Conservation (phyloP, 2,113 vertebrate species). For the Istiophorus platypterus region DNA sequence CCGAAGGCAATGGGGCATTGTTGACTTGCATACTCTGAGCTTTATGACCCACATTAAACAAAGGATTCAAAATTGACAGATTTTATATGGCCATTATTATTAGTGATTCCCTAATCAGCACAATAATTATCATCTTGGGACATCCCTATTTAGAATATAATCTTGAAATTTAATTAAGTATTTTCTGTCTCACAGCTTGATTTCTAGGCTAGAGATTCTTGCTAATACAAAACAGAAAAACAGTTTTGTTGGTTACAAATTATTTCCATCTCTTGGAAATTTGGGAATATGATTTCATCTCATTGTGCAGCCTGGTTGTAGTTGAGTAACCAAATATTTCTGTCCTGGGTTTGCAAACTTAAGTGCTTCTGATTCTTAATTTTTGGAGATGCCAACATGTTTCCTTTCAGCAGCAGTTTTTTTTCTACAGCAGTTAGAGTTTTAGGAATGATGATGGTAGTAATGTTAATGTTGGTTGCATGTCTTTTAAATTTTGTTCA, state of each 20-base stretch:
- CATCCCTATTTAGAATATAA: neutral
- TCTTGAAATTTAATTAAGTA: no score
- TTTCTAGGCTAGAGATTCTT: no score
- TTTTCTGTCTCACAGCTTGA: neutral
- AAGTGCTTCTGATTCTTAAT: neutral
- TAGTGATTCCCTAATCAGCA: neutral
- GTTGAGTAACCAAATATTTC: neutral
- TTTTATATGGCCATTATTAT: neutral
- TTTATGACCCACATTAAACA: no score
- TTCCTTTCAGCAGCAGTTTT: constrained; percentile 1
- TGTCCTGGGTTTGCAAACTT: neutral
- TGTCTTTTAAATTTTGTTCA: constrained; percentile 29
- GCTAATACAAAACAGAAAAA: no score
- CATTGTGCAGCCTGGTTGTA: neutral
- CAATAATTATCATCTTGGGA: no score
- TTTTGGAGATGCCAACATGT: neutral
- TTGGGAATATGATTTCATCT: neutral
- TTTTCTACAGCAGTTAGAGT: neutral
- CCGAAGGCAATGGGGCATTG: no score
- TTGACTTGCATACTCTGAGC: no score
- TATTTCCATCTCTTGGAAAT: neutral
- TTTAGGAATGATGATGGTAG: neutral
- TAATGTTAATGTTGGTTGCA: constrained; percentile 17
- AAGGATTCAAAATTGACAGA: no score
- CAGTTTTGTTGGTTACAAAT: neutral